Percentiles rank a stretch among this genome's conserved stretches.
phyloP scores from a whole-genome alignment of 2,113 vertebrate species.

The Oreotragus oreotragus region DNA sequence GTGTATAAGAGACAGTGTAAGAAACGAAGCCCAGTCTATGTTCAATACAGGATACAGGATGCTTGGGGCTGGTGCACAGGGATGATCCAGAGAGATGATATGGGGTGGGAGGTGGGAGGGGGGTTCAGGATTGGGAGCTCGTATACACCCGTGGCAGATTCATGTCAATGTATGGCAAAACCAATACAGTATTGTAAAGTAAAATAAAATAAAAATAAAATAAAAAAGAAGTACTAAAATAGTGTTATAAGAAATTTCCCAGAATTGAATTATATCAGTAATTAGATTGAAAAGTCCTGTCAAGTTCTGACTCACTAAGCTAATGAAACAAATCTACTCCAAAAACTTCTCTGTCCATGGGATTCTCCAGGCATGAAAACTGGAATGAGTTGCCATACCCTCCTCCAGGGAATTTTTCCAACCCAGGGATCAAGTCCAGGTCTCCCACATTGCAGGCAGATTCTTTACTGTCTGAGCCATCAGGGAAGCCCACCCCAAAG shows the following conservation, averaged over 20 bases:
- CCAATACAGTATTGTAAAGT: too few species aligned
- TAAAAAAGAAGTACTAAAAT: not conserved
- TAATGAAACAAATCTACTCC: not conserved
- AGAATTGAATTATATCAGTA: not conserved
- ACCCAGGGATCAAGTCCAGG: not conserved
- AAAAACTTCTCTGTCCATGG: not conserved
- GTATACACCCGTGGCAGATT: too few species aligned
- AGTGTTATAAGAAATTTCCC: not conserved
- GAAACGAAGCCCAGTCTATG: too few species aligned
- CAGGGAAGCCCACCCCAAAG: not conserved
- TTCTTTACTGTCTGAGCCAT: not conserved
- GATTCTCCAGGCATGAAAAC: not conserved
- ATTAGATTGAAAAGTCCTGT: not conserved
- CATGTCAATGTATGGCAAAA: too few species aligned
- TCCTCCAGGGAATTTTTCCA: not conserved
- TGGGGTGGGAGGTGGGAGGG: too few species aligned
- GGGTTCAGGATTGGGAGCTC: too few species aligned
- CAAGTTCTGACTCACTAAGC: not conserved
- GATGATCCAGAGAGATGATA: too few species aligned
- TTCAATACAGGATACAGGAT: too few species aligned
- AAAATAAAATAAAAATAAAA: too few species aligned
- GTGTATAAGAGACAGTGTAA: too few species aligned
- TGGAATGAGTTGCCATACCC: not conserved
- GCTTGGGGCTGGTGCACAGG: too few species aligned
- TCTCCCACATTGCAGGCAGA: not conserved